phyloP scores from a whole-genome alignment of 2,797 vertebrate species.

The Trematomus bernacchii region DNA sequence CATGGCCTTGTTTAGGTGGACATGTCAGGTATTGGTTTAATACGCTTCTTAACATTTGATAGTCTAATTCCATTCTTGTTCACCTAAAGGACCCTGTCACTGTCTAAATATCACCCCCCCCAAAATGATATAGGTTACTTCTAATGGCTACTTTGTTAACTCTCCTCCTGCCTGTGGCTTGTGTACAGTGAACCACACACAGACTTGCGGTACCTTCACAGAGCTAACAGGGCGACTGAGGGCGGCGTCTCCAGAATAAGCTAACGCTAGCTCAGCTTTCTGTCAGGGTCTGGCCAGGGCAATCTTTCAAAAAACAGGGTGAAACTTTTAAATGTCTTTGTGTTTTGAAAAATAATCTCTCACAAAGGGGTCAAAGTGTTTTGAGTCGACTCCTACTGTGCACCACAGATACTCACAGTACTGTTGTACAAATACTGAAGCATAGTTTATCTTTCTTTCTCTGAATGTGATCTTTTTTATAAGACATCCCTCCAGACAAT shows the following conservation, averaged over 20 bases:
- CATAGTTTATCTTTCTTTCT: constrained; percentile 39
- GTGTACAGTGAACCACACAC: constrained; percentile 56
- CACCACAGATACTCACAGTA: constrained; percentile 56
- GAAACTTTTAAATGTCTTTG: constrained; percentile 71
- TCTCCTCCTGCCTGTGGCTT: constrained; percentile 55
- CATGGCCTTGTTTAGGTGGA: not conserved
- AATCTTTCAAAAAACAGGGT: constrained; percentile 80
- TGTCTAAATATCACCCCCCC: not conserved
- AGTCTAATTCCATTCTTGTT: constrained; percentile 24
- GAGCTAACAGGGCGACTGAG: constrained; percentile 62
- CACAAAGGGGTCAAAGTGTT: constrained; percentile 44
- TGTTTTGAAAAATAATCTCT: constrained; percentile 60
- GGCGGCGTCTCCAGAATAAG: constrained; percentile 74
- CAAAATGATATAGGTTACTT: not conserved
- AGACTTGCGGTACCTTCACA: constrained; percentile 42
- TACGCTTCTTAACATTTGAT: constrained; percentile 10
- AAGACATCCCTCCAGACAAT: constrained; percentile 60
- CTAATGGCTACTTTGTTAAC: constrained; percentile 62
- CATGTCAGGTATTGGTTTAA: constrained; percentile 17
- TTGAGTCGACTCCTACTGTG: constrained; percentile 35
- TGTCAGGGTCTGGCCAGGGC: constrained; percentile 80
- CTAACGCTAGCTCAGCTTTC: constrained; percentile 65
- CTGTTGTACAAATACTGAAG: constrained; percentile 60
- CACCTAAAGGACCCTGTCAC: not conserved
- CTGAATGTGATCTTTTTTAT: constrained; percentile 75